Evolutionary conservation across 2,888 invertebrate genomes (phyloP), one percentile per base, ranked within the genome.

Genomic region (Caenorhabditis doughertyi): DNA sequence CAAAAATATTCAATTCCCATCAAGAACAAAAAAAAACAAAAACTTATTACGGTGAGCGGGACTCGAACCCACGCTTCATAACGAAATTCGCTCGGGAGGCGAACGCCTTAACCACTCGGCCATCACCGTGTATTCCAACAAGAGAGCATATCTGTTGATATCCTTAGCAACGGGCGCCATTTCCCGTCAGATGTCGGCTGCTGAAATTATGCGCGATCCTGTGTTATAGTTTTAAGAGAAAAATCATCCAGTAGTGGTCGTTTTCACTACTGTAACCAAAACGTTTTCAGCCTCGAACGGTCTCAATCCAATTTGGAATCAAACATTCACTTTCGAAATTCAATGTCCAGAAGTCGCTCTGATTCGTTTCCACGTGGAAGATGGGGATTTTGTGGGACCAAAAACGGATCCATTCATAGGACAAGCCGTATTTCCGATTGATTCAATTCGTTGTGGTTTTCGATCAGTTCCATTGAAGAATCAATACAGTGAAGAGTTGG

Each of bases 381-480:
- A 97, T 92, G 97, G 97, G 92, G 98, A 99, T 92, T 96, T 97
- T 94, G 98, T 99, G 93, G 97, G 97, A 0, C 98, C 98, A 90
- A 95, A 89, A 53, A 88, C 88, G 0, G 93, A 95, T 13, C 97
- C 97, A 93, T 97, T 98, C 92, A 95, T 98, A 82, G 98, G 98
- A 0, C 98, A 99, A 93, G 96, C 96, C 49, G 96, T 96, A 13
- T 97, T 95, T 93, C 97, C 98, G 0, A 94, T 97, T 88, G 93
- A 92, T 65, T 89, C 87, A 64, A 81, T 91, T n/a, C 79, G 91
- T 21, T 83, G 86, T 25, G 92, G 99, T 0, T 97, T 95, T 92
- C 94, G 98, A 73, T 97, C 97, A 92, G 95, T 99, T 18, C 95
- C 95, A 11, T 93, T 99, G 76, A 95, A 95, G 87, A 99, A 99